A percentile compares a stretch with the other conserved stretches of the same genome.
Evolutionary conservation across 1,140 invertebrate species (phyloP).

Genomic region (Ooceraea biroi): DNA sequence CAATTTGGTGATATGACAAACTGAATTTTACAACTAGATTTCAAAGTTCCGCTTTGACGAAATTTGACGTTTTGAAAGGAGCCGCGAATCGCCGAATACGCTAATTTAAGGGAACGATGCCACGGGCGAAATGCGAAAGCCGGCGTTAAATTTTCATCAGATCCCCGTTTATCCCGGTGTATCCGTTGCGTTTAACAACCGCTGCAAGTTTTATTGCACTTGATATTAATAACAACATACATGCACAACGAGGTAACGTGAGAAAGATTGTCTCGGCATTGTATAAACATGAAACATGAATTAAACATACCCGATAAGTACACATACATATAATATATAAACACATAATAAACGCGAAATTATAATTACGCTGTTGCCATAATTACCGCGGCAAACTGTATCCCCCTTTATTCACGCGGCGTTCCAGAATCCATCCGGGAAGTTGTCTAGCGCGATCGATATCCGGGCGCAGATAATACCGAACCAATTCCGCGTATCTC

Average conservation of each 20-base stretch:
- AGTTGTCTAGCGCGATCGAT: background rate
- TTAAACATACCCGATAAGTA: background rate
- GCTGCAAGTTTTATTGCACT: slow-evolving; percentile 23
- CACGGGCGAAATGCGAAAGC: slow-evolving; percentile 1
- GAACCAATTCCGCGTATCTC: no score
- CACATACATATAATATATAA: no score
- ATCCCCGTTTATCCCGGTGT: background rate
- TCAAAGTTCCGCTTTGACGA: background rate
- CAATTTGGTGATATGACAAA: background rate
- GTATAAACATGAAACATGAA: slow-evolving; percentile 13
- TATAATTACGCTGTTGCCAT: background rate
- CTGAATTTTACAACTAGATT: background rate
- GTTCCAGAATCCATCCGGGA: no score
- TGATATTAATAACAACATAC: slow-evolving; percentile 1
- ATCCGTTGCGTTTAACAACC: background rate
- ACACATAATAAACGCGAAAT: slow-evolving; percentile 6
- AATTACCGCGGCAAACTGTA: slow-evolving; percentile 9
- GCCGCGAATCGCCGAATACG: no score
- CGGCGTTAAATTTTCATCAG: background rate
- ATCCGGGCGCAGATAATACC: background rate
- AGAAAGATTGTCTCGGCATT: slow-evolving; percentile 2
- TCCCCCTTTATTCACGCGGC: no score
- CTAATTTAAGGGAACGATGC: no score
- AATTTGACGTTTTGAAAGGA: background rate
- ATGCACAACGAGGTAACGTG: slow-evolving; percentile 11